Percentiles rank a stretch among this genome's conserved stretches.
These are phyloP conservation scores for Homalodisca vitripennis DNA, from an alignment of 1,140 invertebrate genomes.

Conservation along the genomic window DNA sequence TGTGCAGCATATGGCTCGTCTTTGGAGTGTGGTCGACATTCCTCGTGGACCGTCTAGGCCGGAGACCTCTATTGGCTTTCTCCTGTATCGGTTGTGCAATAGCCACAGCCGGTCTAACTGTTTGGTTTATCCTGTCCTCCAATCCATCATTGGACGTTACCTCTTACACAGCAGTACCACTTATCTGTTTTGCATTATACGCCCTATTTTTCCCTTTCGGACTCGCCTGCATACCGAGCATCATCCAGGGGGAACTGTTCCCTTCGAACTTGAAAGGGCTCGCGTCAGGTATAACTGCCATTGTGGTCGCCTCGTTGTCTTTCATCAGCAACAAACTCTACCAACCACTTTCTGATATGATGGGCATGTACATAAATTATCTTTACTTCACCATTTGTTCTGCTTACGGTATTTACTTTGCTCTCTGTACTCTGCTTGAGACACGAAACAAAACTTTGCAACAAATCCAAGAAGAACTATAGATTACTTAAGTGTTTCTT, in stretches of 20 bases:
- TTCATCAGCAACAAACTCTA: constrained; percentile 76
- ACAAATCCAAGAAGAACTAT: constrained; percentile 61
- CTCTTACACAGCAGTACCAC: constrained; percentile 29
- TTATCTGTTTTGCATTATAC: constrained; percentile 23
- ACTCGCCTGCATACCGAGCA: constrained; percentile 33
- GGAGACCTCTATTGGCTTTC: constrained; percentile 51
- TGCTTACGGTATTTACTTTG: constrained; percentile 55
- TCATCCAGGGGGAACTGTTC: constrained; percentile 37
- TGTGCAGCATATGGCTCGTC: constrained; percentile 44
- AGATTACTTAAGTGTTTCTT: too few species aligned
- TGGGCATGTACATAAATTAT: constrained; percentile 71
- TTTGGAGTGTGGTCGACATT: constrained; percentile 44
- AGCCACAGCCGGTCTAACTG: constrained; percentile 32
- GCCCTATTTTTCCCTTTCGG: constrained; percentile 32
- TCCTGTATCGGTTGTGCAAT: constrained; percentile 40
- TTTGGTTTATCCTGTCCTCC: constrained; percentile 38
- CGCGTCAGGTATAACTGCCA: constrained; percentile 26
- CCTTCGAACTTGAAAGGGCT: constrained; percentile 35
- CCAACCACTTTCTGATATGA: constrained; percentile 53
- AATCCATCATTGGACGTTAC: background rate
- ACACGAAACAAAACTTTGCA: constrained; percentile 77
- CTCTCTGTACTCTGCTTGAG: constrained; percentile 68
- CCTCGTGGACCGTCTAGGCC: constrained; percentile 45
- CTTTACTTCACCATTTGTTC: constrained; percentile 75
- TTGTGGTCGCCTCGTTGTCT: constrained; percentile 30